A percentile compares a stretch with the other conserved stretches of the same genome.
Evolutionary conservation across 2,113 vertebrate genomes (phyloP).

Genomic region (Neoarius graeffei): DNA sequence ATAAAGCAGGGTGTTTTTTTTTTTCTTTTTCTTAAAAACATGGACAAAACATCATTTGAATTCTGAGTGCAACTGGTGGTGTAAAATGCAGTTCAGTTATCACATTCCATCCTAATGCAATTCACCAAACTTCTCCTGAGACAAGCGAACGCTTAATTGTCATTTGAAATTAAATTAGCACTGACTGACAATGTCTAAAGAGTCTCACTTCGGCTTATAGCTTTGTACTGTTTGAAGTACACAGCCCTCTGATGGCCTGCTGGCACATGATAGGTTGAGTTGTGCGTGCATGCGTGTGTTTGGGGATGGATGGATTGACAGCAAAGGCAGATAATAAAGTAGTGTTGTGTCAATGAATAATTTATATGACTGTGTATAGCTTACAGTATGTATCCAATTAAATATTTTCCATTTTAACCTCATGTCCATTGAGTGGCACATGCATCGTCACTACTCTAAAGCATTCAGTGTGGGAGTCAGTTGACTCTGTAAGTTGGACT

Average conservation of each 20-base stretch:
- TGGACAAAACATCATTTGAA: not conserved
- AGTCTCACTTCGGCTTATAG: not conserved
- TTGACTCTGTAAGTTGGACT: not conserved
- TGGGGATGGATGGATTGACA: not conserved
- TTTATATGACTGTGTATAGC: not conserved
- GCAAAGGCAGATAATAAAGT: not conserved
- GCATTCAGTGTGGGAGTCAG: not conserved
- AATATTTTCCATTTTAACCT: not conserved
- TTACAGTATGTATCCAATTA: not conserved
- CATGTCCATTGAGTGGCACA: not conserved
- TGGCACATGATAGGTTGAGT: conserved; percentile 13
- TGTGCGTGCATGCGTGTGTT: not conserved
- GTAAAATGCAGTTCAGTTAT: conserved; percentile 10
- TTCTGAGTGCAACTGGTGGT: conserved; percentile 16
- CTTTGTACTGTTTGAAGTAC: conserved; percentile 16
- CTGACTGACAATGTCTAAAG: conserved; percentile 23
- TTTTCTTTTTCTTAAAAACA: conserved; percentile 53
- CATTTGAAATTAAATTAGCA: conserved; percentile 16
- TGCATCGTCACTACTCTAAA: not conserved
- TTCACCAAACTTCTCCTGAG: conserved; percentile 12
- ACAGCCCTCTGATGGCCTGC: not conserved
- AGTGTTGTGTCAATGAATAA: not conserved
- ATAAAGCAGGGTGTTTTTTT: conserved; percentile 27
- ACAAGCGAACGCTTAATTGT: not conserved
- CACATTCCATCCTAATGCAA: conserved; percentile 17